Percentiles rank a stretch among this genome's conserved stretches.
phyloP scores from a whole-genome alignment of 1,140 invertebrate genomes.

The Drepana arcuata region DNA sequence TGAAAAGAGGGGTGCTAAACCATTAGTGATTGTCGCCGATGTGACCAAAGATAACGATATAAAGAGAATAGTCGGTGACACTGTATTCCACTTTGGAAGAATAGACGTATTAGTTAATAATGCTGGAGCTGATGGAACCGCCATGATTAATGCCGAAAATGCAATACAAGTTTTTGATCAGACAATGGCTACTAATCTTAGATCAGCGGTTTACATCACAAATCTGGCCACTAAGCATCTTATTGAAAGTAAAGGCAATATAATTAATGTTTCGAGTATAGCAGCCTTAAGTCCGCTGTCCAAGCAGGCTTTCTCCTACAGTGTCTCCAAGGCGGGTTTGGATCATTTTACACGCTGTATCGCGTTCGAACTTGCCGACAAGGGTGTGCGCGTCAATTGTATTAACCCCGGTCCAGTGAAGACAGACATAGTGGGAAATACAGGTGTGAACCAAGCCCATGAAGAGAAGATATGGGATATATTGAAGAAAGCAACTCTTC shows the following conservation, averaged over 20 bases:
- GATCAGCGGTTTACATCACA: slow-evolving; percentile 78
- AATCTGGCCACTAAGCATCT: slow-evolving; percentile 80
- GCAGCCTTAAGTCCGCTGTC: neutral
- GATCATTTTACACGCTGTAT: slow-evolving; percentile 81
- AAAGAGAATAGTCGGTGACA: slow-evolving; percentile 3
- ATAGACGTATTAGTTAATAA: slow-evolving; percentile 10
- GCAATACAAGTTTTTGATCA: slow-evolving; percentile 77
- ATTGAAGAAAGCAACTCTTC: slow-evolving; percentile 41
- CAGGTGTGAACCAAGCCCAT: slow-evolving; percentile 74
- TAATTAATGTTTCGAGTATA: slow-evolving; percentile 83
- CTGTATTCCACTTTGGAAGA: slow-evolving; percentile 5
- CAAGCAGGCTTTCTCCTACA: slow-evolving; percentile 61
- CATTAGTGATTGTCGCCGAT: slow-evolving; percentile 5
- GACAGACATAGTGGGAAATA: slow-evolving; percentile 72
- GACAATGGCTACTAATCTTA: slow-evolving; percentile 79
- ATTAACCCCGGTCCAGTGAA: slow-evolving; percentile 79
- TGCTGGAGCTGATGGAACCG: no score
- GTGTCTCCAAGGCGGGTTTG: slow-evolving; percentile 82
- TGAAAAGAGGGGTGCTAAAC: no score
- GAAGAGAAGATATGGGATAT: slow-evolving; percentile 18
- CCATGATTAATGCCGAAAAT: no score
- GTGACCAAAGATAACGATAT: slow-evolving; percentile 7
- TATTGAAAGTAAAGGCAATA: slow-evolving; percentile 76
- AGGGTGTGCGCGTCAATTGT: slow-evolving; percentile 80
- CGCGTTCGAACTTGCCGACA: slow-evolving; percentile 76